phyloP scores from a whole-genome alignment of 2,113 vertebrate genomes.

The Lasiurus borealis region DNA sequence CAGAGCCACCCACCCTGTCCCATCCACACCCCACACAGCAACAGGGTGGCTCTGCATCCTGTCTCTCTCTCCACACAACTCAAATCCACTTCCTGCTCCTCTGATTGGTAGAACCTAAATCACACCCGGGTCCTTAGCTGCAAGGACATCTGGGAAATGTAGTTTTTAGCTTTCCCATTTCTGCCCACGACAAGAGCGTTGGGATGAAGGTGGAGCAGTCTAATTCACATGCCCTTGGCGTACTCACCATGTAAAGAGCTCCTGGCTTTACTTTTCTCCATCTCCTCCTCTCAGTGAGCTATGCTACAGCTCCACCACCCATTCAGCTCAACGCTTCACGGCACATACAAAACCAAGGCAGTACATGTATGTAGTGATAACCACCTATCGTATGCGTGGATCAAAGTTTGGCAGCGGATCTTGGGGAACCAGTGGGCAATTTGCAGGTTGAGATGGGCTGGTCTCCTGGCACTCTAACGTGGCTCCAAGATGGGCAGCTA shows the following conservation, averaged over 20 bases:
- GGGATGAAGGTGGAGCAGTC: background rate
- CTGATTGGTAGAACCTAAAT: background rate
- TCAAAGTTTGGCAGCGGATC: background rate
- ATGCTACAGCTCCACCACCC: background rate
- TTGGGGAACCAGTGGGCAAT: background rate
- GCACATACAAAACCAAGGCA: background rate
- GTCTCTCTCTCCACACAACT: background rate
- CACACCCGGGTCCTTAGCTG: background rate
- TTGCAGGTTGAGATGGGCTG: background rate
- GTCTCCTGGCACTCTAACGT: background rate
- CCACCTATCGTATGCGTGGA: background rate
- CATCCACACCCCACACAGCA: background rate
- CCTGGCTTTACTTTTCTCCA: background rate
- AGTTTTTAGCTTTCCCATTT: background rate
- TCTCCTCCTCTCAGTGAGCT: background rate
- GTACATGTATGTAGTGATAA: background rate
- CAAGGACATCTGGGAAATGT: slow-evolving; percentile 8
- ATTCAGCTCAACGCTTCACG: background rate
- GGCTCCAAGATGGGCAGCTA: background rate
- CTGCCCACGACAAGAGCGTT: background rate
- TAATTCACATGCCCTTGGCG: no score
- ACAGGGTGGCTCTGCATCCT: background rate
- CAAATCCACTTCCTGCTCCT: background rate
- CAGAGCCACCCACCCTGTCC: background rate
- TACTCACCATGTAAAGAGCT: background rate